Base-by-base conservation (phyloP, 2,797 vertebrate genomes). In the Mormyrops boulengeri region DNA sequence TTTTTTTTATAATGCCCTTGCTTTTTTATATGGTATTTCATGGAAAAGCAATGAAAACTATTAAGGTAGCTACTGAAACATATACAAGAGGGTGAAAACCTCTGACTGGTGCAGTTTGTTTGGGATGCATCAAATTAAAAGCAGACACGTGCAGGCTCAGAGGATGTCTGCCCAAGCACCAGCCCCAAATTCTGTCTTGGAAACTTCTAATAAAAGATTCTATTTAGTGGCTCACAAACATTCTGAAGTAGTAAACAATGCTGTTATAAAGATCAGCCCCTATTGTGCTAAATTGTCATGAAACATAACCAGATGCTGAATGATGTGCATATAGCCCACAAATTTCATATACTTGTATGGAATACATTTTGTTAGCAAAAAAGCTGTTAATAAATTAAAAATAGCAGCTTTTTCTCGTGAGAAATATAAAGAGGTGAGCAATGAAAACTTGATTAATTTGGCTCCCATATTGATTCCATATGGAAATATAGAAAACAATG, bases 211-310 rank as follows among this genome's bases (percentile, higher is more conserved):
- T 88, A 88, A 90, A 89, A 87, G 85, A 38, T 84, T 55, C 22
- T 66, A 60, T 57, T 87, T 88, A 77, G 47, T 55, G 41, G 62
- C 89, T 88, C 53, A 52, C 50, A 90, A 50, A 73, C 87, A 90
- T 88, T 73, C 80, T 90, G 49, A 73, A 34, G 69, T 44, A 88
- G 88, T 90, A 90, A 91, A 90, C 91, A 90, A 85, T 88, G 41
- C 38, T 57, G 90, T 89, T 55, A 26, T 80, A 90, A 88, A 90
- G 89, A 73, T 87, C 90, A 19, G 86, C 14, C 53, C 47, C 88
- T 66, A 91, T 90, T 52, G 19, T 87, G 77, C 62, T 88, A 73
- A 91, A 91, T 90, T 91, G 89, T 88, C 73, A 66, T 34, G 77
- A 88, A 91, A 90, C 87, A 80, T n/a, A 38, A 89, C 85, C 84